Evolutionary conservation across 1,140 invertebrate species (phyloP).

Genomic region (Pseudomyrmex gracilis): DNA sequence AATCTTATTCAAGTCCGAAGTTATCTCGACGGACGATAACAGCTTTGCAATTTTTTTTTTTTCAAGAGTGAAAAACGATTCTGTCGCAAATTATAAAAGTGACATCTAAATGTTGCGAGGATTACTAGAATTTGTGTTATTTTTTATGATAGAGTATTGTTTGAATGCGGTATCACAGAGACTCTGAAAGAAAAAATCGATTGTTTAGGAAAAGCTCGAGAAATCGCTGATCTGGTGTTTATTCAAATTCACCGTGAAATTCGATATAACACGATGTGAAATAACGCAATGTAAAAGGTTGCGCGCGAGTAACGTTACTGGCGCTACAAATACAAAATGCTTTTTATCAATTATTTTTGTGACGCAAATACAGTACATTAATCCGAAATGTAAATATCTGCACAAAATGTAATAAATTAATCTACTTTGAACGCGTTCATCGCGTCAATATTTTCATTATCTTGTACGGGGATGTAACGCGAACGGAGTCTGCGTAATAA

Average conservation of each 20-base stretch:
- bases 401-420: no score
- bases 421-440: neutral
- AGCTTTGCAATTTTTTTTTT: no score
- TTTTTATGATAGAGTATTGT: conserved; percentile 17
- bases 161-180: conserved; percentile 13
- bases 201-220: conserved; percentile 41
- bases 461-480: conserved; percentile 9
- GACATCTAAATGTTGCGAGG: conserved; percentile 55
- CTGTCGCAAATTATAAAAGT: conserved; percentile 50
- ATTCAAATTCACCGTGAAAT: conserved; percentile 28
- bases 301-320: conserved; percentile 8
- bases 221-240: conserved; percentile 36
- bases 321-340: conserved; percentile 11
- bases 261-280: conserved; percentile 7
- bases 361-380: conserved; percentile 24
- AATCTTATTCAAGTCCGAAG: neutral
- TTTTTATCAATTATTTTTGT: conserved; percentile 31
- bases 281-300: conserved; percentile 43
- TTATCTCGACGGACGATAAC: neutral
- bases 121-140: conserved; percentile 27
- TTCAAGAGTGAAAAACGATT: conserved; percentile 16
- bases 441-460: conserved; percentile 13
- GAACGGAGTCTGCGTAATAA: neutral
- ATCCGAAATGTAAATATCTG: neutral
- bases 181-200: neutral